Evolutionary conservation across 2,888 invertebrate species (phyloP).

Genomic region (Mechanitis mazaeus): DNA sequence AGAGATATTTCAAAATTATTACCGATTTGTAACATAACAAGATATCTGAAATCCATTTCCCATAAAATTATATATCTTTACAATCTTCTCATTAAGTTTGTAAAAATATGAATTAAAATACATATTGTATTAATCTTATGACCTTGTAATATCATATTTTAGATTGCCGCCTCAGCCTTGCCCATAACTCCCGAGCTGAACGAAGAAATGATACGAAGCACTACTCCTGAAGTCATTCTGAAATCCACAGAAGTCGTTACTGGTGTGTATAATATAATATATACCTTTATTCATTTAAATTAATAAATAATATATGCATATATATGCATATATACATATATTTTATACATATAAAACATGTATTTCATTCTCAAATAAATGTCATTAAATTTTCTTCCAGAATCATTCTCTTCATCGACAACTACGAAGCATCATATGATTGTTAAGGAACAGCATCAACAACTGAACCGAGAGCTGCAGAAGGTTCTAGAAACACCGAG

Average conservation of each 20-base stretch:
- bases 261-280: slow-evolving; percentile 44
- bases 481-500: slow-evolving; percentile 60
- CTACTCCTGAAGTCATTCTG: slow-evolving; percentile 76
- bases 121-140: too few species aligned
- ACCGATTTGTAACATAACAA: too few species aligned
- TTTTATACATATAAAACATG: too few species aligned
- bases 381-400: slow-evolving; percentile 42
- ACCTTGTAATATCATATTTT: slow-evolving; percentile 34
- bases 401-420: slow-evolving; percentile 74
- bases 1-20: too few species aligned
- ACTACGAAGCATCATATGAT: slow-evolving; percentile 65
- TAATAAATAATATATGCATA: background rate
- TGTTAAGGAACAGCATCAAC: slow-evolving; percentile 61
- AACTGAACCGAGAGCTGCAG: slow-evolving; percentile 59
- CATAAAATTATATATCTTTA: too few species aligned
- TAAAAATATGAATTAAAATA: too few species aligned
- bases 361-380: too few species aligned
- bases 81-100: too few species aligned
- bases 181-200: slow-evolving; percentile 87
- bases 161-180: slow-evolving; percentile 78
- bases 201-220: slow-evolving; percentile 82
- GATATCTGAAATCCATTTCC: too few species aligned
- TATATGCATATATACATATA: too few species aligned
- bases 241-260: slow-evolving; percentile 71
- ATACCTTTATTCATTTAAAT: background rate